Conservation (phyloP, 2,888 invertebrate species). For the Ctenicera cuprea region DNA sequence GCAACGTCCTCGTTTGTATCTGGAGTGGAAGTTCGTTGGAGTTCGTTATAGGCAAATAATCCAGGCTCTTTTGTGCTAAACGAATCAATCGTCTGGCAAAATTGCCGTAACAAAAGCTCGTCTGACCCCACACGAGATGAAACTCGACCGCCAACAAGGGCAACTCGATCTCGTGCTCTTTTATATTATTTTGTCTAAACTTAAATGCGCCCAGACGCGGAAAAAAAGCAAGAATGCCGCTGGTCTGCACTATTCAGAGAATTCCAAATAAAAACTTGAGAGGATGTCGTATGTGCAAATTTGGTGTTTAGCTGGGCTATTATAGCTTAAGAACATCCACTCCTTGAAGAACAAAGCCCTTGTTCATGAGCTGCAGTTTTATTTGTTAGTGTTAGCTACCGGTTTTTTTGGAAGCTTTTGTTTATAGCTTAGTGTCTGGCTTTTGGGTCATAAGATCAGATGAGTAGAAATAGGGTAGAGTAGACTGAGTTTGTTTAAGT, state of each 20-base stretch:
- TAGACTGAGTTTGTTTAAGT: no score
- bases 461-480: no score
- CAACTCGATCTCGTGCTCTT: conserved; percentile 58
- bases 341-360: conserved; percentile 24
- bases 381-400: neutral
- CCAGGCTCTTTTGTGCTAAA: conserved; percentile 50
- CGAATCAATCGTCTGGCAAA: conserved; percentile 59
- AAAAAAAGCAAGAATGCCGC: conserved; percentile 56
- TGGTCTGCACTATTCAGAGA: conserved; percentile 47
- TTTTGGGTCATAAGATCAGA: no score
- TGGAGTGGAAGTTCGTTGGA: conserved; percentile 47
- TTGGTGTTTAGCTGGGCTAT: conserved; percentile 40
- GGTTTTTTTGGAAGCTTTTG: neutral
- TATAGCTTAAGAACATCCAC: conserved; percentile 36
- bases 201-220: conserved; percentile 58
- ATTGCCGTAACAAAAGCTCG: conserved; percentile 60
- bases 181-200: conserved; percentile 57
- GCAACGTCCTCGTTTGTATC: conserved; percentile 18
- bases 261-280: conserved; percentile 49
- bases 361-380: neutral
- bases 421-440: neutral
- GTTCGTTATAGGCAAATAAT: conserved; percentile 52
- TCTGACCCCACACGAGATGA: conserved; percentile 59
- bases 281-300: conserved; percentile 42
- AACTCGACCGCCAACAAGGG: conserved; percentile 57